Conservation (phyloP, 2,797 vertebrate genomes). For the Triplophysa bombifrons region DNA sequence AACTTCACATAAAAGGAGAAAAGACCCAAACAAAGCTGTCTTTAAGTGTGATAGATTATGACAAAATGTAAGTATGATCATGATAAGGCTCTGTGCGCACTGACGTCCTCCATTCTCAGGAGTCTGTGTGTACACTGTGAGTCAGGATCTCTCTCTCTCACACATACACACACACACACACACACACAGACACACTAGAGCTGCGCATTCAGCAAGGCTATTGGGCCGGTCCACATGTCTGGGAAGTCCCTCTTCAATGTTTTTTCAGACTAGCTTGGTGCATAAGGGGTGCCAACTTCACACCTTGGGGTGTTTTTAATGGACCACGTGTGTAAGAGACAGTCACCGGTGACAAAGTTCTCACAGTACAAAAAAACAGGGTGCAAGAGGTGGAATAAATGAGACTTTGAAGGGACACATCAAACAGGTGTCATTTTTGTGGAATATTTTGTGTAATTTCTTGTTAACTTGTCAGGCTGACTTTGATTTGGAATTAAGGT, state of each 20-base stretch:
- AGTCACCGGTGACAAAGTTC: slow-evolving; percentile 71
- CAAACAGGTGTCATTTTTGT: slow-evolving; percentile 56
- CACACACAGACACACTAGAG: background rate
- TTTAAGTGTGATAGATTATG: background rate
- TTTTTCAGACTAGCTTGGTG: slow-evolving; percentile 72
- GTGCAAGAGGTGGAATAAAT: slow-evolving; percentile 58
- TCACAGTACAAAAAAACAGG: slow-evolving; percentile 69
- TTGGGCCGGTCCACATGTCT: slow-evolving; percentile 30
- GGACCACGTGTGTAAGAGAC: slow-evolving; percentile 70
- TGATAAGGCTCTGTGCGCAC: background rate
- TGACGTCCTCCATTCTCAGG: background rate
- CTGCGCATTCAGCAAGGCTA: slow-evolving; percentile 14
- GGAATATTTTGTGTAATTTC: slow-evolving; percentile 5
- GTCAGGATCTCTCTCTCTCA: slow-evolving; percentile 7
- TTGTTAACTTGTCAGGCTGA: background rate
- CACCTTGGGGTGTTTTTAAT: slow-evolving; percentile 73
- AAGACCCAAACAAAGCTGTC: background rate
- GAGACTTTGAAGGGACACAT: slow-evolving; percentile 71
- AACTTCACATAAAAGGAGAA: background rate
- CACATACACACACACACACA: slow-evolving; percentile 18
- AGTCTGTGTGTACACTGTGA: background rate
- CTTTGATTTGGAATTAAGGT: background rate
- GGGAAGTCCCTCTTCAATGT: slow-evolving; percentile 65
- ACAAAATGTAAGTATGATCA: background rate
- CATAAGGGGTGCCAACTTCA: slow-evolving; percentile 71